These are phyloP conservation scores for Cactoblastis cactorum DNA, from an alignment of 2,888 invertebrate genomes.

Conservation along the genomic window DNA sequence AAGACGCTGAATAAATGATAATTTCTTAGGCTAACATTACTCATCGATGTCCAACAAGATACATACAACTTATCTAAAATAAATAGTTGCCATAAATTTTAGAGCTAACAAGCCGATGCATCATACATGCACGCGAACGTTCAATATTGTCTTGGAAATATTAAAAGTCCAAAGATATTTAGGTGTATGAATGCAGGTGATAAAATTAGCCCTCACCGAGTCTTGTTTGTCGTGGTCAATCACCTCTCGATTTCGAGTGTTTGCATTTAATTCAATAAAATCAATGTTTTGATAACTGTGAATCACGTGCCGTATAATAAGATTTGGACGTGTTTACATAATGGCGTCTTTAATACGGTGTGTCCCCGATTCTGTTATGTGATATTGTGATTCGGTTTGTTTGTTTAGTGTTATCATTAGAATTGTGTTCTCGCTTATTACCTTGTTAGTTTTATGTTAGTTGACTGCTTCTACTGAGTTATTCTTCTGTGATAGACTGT, in stretches of 20 bases:
- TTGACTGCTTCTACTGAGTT: no score
- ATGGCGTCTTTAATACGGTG: neutral
- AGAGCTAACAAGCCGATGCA: slow-evolving; percentile 9
- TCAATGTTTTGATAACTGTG: slow-evolving; percentile 8
- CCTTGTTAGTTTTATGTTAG: no score
- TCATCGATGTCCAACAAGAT: neutral
- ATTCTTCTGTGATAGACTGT: no score
- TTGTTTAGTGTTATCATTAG: neutral
- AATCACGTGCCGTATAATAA: slow-evolving; percentile 1
- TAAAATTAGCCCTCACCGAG: slow-evolving; percentile 57
- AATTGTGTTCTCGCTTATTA: no score
- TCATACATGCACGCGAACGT: slow-evolving; percentile 17
- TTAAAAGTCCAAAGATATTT: slow-evolving; percentile 29
- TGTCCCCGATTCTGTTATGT: no score
- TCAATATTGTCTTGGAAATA: slow-evolving; percentile 36
- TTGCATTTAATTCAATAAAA: neutral
- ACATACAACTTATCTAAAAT: neutral
- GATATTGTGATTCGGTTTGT: neutral
- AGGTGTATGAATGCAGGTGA: slow-evolving; percentile 44
- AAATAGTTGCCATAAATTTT: slow-evolving; percentile 8
- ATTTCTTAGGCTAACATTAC: neutral
- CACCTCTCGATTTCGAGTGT: slow-evolving; percentile 24
- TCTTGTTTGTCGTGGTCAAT: slow-evolving; percentile 47
- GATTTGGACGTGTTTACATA: neutral
- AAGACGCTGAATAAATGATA: neutral